Conservation (phyloP, 1,140 invertebrate species). For the Sinella curviseta region DNA sequence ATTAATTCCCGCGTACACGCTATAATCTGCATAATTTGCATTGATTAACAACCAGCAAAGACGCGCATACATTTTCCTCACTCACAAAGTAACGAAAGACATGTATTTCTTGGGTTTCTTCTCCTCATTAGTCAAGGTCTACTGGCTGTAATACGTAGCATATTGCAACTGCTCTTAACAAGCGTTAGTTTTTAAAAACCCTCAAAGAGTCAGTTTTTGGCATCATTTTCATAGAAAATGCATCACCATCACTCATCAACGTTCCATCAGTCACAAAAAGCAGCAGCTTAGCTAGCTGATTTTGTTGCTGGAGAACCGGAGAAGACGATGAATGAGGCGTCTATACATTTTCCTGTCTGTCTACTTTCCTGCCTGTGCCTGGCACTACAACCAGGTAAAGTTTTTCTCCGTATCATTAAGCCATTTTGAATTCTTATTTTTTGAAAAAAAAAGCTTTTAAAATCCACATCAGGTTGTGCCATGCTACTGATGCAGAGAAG, state of each 20-base stretch:
- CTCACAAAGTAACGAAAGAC: neutral
- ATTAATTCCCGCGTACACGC: neutral
- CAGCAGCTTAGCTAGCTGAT: too few species aligned
- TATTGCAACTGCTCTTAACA: neutral
- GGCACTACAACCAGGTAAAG: too few species aligned
- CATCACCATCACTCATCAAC: constrained; percentile 7
- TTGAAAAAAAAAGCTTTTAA: too few species aligned
- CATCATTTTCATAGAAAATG: neutral
- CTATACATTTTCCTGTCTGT: too few species aligned
- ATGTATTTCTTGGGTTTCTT: neutral
- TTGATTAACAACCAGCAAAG: neutral
- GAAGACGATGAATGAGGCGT: too few species aligned
- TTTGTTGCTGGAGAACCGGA: too few species aligned
- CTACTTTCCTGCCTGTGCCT: too few species aligned
- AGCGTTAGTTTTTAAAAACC: neutral
- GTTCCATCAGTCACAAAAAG: too few species aligned
- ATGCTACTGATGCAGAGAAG: too few species aligned
- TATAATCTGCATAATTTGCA: constrained; percentile 17
- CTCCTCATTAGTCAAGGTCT: neutral
- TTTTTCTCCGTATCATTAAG: too few species aligned
- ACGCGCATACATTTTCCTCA: neutral
- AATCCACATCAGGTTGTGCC: too few species aligned
- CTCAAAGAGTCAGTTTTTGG: neutral
- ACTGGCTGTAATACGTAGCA: neutral
- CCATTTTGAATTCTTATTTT: too few species aligned